Conservation (phyloP, 2,113 vertebrate species). For the Oncorhynchus clarkii region DNA sequence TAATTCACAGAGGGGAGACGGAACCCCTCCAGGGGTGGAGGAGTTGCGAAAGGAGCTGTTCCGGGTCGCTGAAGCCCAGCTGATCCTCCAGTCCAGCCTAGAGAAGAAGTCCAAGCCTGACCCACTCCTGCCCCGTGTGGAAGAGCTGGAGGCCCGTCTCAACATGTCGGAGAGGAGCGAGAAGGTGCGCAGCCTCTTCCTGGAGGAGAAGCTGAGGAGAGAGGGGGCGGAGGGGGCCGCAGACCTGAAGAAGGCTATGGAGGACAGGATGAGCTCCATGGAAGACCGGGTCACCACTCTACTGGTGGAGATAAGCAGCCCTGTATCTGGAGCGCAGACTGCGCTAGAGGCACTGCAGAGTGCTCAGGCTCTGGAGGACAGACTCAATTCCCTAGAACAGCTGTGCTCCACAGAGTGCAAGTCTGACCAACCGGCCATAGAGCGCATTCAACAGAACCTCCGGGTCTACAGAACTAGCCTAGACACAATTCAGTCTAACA, state of each 20-base stretch:
- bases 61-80: conserved; percentile 73
- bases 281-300: conserved; percentile 68
- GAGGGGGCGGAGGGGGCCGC: conserved; percentile 65
- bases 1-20: conserved; percentile 13
- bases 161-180: conserved; percentile 80
- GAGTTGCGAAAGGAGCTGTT: conserved; percentile 72
- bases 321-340: conserved; percentile 16
- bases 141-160: conserved; percentile 76
- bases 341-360: conserved; percentile 41
- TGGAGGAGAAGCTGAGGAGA: conserved; percentile 79
- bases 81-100: conserved; percentile 72
- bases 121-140: conserved; percentile 66
- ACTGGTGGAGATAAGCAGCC: conserved; percentile 56
- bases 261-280: conserved; percentile 73
- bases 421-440: conserved; percentile 22
- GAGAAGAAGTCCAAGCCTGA: conserved; percentile 71
- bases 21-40: conserved; percentile 53
- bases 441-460: conserved; percentile 53
- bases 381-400: conserved; percentile 67
- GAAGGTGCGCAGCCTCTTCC: conserved; percentile 75
- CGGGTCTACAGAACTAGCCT: conserved; percentile 54
- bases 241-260: conserved; percentile 72
- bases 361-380: conserved; percentile 64
- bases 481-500: conserved; percentile 51
- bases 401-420: conserved; percentile 65